Conservation (phyloP, 2,113 vertebrate genomes). For the Speoplatyrhinus poulsoni region DNA sequence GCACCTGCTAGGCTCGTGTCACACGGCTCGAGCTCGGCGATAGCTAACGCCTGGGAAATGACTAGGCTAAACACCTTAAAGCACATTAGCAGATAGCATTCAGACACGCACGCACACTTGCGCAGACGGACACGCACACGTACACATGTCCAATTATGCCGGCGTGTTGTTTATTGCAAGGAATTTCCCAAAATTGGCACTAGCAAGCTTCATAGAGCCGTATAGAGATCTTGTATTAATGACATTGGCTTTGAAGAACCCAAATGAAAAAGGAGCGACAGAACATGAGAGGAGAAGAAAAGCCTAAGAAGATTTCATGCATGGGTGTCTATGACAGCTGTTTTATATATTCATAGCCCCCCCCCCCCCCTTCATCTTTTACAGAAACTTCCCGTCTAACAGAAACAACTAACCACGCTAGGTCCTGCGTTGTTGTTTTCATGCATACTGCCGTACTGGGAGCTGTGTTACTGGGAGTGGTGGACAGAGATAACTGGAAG, state of each 20-base stretch:
- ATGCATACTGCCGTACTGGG: constrained; percentile 34
- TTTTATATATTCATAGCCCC: constrained; percentile 25
- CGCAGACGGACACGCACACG: neutral
- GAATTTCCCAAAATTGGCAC: constrained; percentile 16
- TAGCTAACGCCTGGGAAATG: constrained; percentile 8
- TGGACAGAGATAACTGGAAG: constrained; percentile 64
- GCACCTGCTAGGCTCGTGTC: constrained; percentile 72
- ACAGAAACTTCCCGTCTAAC: constrained; percentile 45
- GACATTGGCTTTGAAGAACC: constrained; percentile 49
- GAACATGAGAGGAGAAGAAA: constrained; percentile 40
- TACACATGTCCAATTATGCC: neutral
- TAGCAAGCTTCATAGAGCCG: constrained; percentile 16
- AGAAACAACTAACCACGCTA: constrained; percentile 53
- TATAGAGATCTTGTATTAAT: constrained; percentile 37
- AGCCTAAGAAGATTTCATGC: constrained; percentile 56
- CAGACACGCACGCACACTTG: neutral
- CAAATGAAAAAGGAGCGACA: constrained; percentile 45
- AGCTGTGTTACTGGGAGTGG: constrained; percentile 58
- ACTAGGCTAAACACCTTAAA: neutral
- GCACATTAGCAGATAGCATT: neutral
- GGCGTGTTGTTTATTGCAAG: constrained; percentile 1
- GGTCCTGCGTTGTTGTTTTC: constrained; percentile 20
- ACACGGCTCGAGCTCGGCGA: constrained; percentile 20
- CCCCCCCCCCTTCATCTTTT: constrained; percentile 28
- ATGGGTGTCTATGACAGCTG: constrained; percentile 48